Evolutionary conservation across 2,113 vertebrate genomes (phyloP), one percentile per base, ranked within the genome.

Genomic region (Lasiurus borealis): DNA sequence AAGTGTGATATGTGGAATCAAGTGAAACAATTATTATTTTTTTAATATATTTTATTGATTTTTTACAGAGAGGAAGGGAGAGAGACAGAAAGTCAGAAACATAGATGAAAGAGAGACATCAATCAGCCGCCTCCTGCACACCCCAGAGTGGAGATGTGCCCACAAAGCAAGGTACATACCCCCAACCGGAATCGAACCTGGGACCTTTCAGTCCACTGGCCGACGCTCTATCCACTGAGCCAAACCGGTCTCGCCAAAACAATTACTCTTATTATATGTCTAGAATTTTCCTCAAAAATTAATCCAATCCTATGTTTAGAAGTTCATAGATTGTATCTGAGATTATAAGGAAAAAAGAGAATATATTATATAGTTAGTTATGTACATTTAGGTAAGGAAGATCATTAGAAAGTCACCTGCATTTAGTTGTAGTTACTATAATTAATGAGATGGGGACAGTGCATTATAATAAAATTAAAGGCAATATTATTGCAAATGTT

Each of bases 401-500:
- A 92, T 88, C 48, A 73, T 57, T 78, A 48, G 19, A 89, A 80
- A 68, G 25, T 85, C n/a, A 90, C 62, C 34, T 77, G 12, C n/a
- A 40, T 34, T 90, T 59, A 40, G 5, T 91, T 76, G 94, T 71
- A 59, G 16, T 90, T 82, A 64, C 19, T 73, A 0, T 78, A 95
- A 80, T 95, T 93, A 90, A 75, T 95, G 31, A 48, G 75, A 29
- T 68, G 23, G 40, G 4, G n/a, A 93, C 23, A 81, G 29, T 69
- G 36, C 12, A 82, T 66, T 77, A 12, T 69, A 87, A 72, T 36
- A 68, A 91, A 80, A 94, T 73, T 93, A 95, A 92, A 95, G 90
- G 66, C 10, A 94, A 86, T 96, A 31, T 94, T 95, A 93, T 86
- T 97, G 16, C n/a, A 97, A 85, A 85, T 88, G 87, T 92, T 23